phyloP scores from a whole-genome alignment of 2,888 invertebrate genomes.

The Alloscopus bannaensis region DNA sequence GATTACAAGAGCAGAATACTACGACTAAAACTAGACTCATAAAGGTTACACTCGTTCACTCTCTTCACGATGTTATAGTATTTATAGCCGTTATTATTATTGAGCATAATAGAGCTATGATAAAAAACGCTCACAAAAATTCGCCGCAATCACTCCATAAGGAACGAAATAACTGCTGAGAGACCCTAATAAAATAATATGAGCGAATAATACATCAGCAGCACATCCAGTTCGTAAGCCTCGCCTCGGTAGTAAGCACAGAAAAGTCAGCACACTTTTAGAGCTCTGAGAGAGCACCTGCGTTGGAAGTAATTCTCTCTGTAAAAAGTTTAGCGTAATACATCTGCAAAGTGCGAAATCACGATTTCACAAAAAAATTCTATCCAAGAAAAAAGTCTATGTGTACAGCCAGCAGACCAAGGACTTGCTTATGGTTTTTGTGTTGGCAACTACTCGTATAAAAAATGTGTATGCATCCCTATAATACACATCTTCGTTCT shows the following conservation, averaged over 20 bases:
- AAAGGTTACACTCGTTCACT: conserved; percentile 9
- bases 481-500: background rate
- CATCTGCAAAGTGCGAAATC: conserved; percentile 68
- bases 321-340: conserved; percentile 29
- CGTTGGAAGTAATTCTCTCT: too few relatives aligned
- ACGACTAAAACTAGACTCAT: background rate
- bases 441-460: background rate
- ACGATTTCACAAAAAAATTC: conserved; percentile 65
- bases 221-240: background rate
- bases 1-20: conserved; percentile 38
- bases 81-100: conserved; percentile 13
- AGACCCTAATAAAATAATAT: conserved; percentile 50
- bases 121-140: conserved; percentile 53
- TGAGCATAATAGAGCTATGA: conserved; percentile 1
- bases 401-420: background rate
- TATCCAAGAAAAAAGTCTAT: conserved; percentile 30
- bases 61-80: conserved; percentile 15
- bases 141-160: conserved; percentile 40
- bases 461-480: background rate
- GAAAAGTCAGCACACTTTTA: too few relatives aligned
- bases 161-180: conserved; percentile 30
- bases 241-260: background rate
- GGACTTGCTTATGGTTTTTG: conserved; percentile 13
- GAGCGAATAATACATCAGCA: conserved; percentile 2
- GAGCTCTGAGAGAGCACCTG: too few relatives aligned